Conservation (phyloP, 2,113 vertebrate genomes). For the Myrmecobius fasciatus region DNA sequence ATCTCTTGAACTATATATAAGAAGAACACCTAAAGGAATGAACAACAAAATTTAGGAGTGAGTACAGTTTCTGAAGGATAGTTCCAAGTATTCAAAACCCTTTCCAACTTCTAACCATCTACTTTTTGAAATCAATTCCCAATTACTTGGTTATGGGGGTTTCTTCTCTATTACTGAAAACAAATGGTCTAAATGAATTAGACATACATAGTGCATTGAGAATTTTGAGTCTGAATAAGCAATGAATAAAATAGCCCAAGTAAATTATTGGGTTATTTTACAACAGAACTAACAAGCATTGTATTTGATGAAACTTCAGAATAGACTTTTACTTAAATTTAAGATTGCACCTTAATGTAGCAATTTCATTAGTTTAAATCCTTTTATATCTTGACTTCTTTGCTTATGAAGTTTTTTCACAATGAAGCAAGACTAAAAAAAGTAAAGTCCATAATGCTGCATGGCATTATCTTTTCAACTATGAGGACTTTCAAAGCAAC, state of each 20-base stretch:
- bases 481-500: slow-evolving; percentile 23
- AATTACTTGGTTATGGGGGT: slow-evolving; percentile 33
- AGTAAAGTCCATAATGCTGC: slow-evolving; percentile 25
- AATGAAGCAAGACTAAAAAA: slow-evolving; percentile 14
- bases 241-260: background rate
- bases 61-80: background rate
- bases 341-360: slow-evolving; percentile 3
- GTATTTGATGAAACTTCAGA: background rate
- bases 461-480: slow-evolving; percentile 15
- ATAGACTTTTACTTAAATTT: slow-evolving; percentile 1
- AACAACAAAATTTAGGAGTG: background rate
- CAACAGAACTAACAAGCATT: background rate
- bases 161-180: slow-evolving; percentile 12
- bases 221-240: slow-evolving; percentile 28
- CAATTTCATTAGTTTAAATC: background rate
- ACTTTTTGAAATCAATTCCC: slow-evolving; percentile 17
- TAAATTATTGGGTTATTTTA: background rate
- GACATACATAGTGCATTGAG: background rate
- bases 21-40: background rate
- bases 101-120: slow-evolving; percentile 16
- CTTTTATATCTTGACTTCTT: slow-evolving; percentile 27
- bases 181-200: slow-evolving; percentile 49
- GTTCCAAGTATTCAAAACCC: slow-evolving; percentile 18
- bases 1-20: background rate
- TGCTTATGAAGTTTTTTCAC: slow-evolving; percentile 3